These are phyloP conservation scores for Ctenomys sociabilis DNA, from an alignment of 2,113 vertebrate genomes.

Conservation along the genomic window DNA sequence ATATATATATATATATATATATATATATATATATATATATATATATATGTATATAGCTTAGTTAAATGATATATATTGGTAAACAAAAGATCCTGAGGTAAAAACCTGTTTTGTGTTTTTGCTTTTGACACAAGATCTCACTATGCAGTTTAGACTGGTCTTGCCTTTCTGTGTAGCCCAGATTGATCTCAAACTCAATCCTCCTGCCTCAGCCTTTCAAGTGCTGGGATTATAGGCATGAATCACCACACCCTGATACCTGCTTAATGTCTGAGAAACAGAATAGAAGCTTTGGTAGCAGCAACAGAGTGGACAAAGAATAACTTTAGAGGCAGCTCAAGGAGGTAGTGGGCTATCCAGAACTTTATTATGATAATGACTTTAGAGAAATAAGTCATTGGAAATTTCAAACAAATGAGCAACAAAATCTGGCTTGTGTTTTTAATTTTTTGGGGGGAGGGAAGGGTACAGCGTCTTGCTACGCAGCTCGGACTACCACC, in stretches of 20 bases:
- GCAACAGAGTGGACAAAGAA: not conserved
- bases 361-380: not conserved
- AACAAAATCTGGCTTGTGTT: constrained; percentile 5
- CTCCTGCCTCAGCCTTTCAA: not conserved
- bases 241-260: not conserved
- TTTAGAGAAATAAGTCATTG: constrained; percentile 3
- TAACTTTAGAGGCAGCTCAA: not conserved
- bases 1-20: no score
- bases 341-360: not conserved
- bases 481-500: no score
- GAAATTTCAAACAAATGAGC: not conserved
- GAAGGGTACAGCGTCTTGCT: no score
- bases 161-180: not conserved
- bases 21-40: no score
- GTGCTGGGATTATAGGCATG: not conserved
- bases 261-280: not conserved
- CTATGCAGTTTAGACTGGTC: not conserved
- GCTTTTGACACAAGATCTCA: not conserved
- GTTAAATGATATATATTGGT: no score
- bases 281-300: not conserved
- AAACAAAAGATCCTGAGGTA: not conserved
- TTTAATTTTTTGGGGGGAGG: not conserved
- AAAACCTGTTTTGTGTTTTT: not conserved
- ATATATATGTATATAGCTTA: no score
- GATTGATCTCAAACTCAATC: not conserved